phyloP scores from a whole-genome alignment of 2,797 vertebrate species.

The Okamejei kenojei region DNA sequence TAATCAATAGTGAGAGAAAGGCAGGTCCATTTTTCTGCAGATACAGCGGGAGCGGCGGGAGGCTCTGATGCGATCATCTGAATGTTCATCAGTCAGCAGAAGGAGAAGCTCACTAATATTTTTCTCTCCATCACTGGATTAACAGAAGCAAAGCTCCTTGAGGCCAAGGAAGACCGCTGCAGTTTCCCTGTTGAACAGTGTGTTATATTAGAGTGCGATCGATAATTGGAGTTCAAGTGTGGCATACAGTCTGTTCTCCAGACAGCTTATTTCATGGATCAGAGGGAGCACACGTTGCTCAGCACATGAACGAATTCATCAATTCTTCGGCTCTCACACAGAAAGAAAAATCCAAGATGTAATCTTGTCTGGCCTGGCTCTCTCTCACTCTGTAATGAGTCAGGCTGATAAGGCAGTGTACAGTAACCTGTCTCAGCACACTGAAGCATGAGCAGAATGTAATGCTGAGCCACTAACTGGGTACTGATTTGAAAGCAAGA shows the following conservation, averaged over 20 bases:
- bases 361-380: slow-evolving; percentile 10
- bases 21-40: background rate
- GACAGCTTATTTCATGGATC: slow-evolving; percentile 78
- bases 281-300: slow-evolving; percentile 61
- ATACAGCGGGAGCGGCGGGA: background rate
- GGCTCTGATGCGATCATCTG: background rate
- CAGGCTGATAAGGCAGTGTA: background rate
- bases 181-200: slow-evolving; percentile 46
- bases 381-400: slow-evolving; percentile 4
- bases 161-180: background rate
- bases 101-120: background rate
- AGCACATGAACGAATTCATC: slow-evolving; percentile 62
- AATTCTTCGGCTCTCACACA: slow-evolving; percentile 59
- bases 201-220: slow-evolving; percentile 52
- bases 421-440: background rate
- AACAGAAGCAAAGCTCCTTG: slow-evolving; percentile 7
- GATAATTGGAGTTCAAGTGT: slow-evolving; percentile 56
- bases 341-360: background rate
- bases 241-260: slow-evolving; percentile 63
- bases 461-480: background rate
- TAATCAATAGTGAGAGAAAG: background rate
- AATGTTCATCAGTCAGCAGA: background rate
- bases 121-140: background rate
- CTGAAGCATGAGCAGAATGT: background rate
- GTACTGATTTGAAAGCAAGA: background rate